phyloP scores from a whole-genome alignment of 2,888 invertebrate species.

The Siphlonurus alternatus region DNA sequence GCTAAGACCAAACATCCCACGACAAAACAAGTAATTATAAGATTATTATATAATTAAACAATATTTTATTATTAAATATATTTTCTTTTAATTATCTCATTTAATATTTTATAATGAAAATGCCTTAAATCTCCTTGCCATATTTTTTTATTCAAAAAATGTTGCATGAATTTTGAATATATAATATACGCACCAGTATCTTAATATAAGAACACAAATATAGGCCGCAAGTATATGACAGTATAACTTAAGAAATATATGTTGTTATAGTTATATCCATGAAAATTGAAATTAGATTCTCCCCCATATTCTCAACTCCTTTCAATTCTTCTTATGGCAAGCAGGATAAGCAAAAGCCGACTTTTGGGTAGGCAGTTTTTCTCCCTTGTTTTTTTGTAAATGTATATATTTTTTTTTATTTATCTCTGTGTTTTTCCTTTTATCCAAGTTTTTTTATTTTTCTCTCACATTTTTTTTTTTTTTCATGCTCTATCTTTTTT shows the following conservation, averaged over 20 bases:
- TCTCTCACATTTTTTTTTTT: too few species aligned
- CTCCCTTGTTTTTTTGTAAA: not conserved
- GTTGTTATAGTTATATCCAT: not conserved
- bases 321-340: not conserved
- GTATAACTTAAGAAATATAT: too few species aligned
- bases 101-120: constrained; percentile 1
- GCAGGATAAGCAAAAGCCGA: not conserved
- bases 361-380: not conserved
- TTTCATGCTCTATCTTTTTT: not conserved
- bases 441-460: too few species aligned
- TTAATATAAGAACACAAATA: too few species aligned
- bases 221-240: too few species aligned
- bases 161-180: too few species aligned
- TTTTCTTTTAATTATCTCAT: not conserved
- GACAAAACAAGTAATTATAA: not conserved
- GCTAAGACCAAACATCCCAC: constrained; percentile 2
- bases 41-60: not conserved
- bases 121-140: too few species aligned
- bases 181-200: too few species aligned
- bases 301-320: not conserved
- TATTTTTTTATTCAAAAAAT: too few species aligned
- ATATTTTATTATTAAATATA: not conserved
- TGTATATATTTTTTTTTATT: too few species aligned
- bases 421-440: not conserved
- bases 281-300: not conserved